Evolutionary conservation across 2,888 invertebrate species (phyloP).

Genomic region (Nipponacmea schrenckii): DNA sequence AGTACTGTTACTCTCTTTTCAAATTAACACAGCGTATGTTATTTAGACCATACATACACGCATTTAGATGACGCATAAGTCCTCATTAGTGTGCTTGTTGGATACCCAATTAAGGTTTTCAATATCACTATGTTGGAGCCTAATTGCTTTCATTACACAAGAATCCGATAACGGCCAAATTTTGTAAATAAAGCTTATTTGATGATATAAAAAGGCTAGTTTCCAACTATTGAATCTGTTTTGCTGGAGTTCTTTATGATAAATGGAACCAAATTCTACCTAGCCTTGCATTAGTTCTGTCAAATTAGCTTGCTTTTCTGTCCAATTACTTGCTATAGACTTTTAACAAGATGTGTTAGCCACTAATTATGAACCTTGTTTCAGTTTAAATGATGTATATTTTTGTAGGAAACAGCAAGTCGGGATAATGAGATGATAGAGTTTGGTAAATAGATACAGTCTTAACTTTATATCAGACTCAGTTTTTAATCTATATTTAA

Average conservation of each 20-base stretch:
- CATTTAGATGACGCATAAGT: background rate
- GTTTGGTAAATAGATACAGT: no score
- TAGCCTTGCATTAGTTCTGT: background rate
- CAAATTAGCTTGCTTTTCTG: slow-evolving; percentile 5
- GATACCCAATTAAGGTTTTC: slow-evolving; percentile 4
- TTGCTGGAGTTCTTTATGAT: background rate
- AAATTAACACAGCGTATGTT: background rate
- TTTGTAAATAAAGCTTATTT: slow-evolving; percentile 8
- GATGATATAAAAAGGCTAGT: slow-evolving; percentile 4
- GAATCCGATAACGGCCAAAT: background rate
- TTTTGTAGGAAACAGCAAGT: no score
- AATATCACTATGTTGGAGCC: slow-evolving; percentile 2
- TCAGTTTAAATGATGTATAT: no score
- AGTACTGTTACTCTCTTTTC: no score
- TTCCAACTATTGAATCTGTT: slow-evolving; percentile 1
- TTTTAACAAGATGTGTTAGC: background rate
- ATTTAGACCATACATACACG: background rate
- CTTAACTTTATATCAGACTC: no score
- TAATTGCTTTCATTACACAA: slow-evolving; percentile 8
- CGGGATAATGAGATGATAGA: no score
- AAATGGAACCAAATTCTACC: slow-evolving; percentile 4
- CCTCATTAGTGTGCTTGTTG: slow-evolving; percentile 6
- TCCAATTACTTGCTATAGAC: slow-evolving; percentile 4
- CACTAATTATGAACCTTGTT: no score
- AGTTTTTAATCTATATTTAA: no score